Conservation (phyloP, 1,140 invertebrate species). For the Belonocnema kinseyi region DNA sequence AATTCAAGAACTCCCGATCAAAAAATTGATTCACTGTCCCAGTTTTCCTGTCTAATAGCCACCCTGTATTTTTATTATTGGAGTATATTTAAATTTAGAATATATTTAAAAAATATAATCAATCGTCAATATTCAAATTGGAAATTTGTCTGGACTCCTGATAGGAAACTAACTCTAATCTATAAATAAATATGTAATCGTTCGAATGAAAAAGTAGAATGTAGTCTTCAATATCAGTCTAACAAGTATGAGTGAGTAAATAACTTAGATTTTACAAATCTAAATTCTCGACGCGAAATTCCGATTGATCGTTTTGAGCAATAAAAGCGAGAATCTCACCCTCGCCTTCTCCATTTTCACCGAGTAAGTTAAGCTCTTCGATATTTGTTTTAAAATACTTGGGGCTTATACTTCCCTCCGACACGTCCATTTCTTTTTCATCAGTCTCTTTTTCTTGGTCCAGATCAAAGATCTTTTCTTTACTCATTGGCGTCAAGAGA, state of each 20-base stretch:
- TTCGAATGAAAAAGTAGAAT: neutral
- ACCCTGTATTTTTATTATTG: too few relatives aligned
- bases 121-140: too few relatives aligned
- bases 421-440: constrained; percentile 31
- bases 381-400: constrained; percentile 57
- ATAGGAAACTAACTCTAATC: too few relatives aligned
- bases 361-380: constrained; percentile 62
- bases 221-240: constrained; percentile 25
- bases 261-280: constrained; percentile 53
- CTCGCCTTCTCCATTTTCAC: constrained; percentile 50
- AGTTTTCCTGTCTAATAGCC: too few relatives aligned
- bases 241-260: constrained; percentile 33
- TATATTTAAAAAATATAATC: too few relatives aligned
- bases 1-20: too few relatives aligned
- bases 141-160: too few relatives aligned
- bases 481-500: constrained; percentile 45
- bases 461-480: constrained; percentile 31
- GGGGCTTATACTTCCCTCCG: constrained; percentile 22
- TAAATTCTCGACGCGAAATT: constrained; percentile 60
- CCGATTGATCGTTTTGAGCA: constrained; percentile 19
- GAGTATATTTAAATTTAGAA: too few relatives aligned
- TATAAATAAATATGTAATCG: too few relatives aligned
- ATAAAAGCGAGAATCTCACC: constrained; percentile 33
- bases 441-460: constrained; percentile 39
- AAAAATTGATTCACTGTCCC: too few relatives aligned